Evolutionary conservation across 2,797 vertebrate species (phyloP).

Genomic region (Lophius americanus): DNA sequence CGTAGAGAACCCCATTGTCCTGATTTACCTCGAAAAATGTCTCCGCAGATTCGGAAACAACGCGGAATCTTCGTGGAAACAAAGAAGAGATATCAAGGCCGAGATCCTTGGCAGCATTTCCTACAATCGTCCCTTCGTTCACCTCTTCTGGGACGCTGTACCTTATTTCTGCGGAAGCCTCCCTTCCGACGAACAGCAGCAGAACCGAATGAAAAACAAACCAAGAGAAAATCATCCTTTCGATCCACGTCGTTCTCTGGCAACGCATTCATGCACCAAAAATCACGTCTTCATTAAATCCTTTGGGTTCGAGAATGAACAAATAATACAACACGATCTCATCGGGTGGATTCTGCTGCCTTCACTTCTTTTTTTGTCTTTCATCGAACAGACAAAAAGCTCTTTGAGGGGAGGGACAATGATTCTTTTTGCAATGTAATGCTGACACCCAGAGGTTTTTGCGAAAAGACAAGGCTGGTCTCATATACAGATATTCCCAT

Average conservation of each 20-base stretch:
- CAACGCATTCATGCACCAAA: not conserved
- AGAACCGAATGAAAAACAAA: slow-evolving; percentile 17
- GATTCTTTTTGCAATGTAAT: slow-evolving; percentile 28
- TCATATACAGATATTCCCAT: no score
- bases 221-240: slow-evolving; percentile 8
- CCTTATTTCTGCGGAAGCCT: slow-evolving; percentile 69
- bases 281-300: not conserved
- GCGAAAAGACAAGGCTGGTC: not conserved
- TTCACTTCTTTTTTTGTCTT: not conserved
- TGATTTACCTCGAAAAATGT: slow-evolving; percentile 76
- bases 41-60: slow-evolving; percentile 76
- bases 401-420: slow-evolving; percentile 17
- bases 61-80: slow-evolving; percentile 65
- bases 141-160: slow-evolving; percentile 84
- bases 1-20: slow-evolving; percentile 78
- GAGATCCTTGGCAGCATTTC: slow-evolving; percentile 83
- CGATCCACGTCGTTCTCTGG: slow-evolving; percentile 37
- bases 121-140: slow-evolving; percentile 75
- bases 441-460: slow-evolving; percentile 62
- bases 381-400: slow-evolving; percentile 40
- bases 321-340: accelerated
- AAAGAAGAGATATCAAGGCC: slow-evolving; percentile 74
- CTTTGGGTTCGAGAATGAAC: accelerated
- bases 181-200: slow-evolving; percentile 22
- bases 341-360: not conserved